phyloP scores from a whole-genome alignment of 2,888 invertebrate genomes.

The Conistra vaccinii region DNA sequence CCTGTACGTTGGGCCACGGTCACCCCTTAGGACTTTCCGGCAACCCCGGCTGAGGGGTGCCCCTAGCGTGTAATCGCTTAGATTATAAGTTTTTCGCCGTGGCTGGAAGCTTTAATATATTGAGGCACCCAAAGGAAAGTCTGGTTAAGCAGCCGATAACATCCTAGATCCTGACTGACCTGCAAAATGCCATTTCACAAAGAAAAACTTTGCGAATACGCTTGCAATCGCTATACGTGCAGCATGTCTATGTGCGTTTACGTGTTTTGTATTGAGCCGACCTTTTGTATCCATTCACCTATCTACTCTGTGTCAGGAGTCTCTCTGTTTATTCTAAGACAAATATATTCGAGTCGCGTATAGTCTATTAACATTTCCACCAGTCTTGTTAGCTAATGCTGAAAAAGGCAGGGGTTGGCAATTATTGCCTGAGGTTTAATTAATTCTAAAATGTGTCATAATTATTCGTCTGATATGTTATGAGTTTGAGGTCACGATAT shows the following conservation, averaged over 20 bases:
- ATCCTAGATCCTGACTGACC: no score
- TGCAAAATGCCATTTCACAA: no score
- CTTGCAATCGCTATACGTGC: background rate
- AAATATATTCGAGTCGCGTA: slow-evolving; percentile 19
- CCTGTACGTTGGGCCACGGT: no score
- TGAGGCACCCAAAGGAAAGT: no score
- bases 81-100: no score
- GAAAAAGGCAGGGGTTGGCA: slow-evolving; percentile 28
- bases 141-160: no score
- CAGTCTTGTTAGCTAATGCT: slow-evolving; percentile 34
- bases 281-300: background rate
- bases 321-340: slow-evolving; percentile 45
- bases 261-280: background rate
- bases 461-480: background rate
- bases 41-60: no score
- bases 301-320: slow-evolving; percentile 5
- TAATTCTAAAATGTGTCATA: slow-evolving; percentile 1
- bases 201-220: no score
- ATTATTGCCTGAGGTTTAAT: slow-evolving; percentile 22
- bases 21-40: no score
- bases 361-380: slow-evolving; percentile 48
- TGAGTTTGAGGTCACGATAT: background rate
- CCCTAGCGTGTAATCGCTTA: no score
- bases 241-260: background rate
- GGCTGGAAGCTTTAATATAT: no score